A percentile compares a stretch with the other conserved stretches of the same genome.
phyloP scores from a whole-genome alignment of 2,113 vertebrate genomes.

The Festucalex cinctus region DNA sequence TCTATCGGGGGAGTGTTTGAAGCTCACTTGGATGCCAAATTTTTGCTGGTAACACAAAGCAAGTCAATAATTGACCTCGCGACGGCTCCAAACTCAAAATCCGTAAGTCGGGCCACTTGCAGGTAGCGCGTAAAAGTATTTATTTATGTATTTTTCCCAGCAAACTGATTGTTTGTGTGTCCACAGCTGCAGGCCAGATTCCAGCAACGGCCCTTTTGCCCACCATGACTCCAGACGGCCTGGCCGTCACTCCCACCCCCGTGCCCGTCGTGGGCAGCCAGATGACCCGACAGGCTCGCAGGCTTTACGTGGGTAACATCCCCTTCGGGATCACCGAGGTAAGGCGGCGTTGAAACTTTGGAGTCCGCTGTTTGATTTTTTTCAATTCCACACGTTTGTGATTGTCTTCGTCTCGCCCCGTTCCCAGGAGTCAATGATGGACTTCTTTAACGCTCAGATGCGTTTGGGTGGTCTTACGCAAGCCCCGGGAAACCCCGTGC shows the following conservation, averaged over 20 bases:
- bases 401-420: neutral
- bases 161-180: neutral
- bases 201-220: constrained; percentile 88
- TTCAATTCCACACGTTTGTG: neutral
- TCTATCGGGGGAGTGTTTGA: too few species aligned
- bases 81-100: too few species aligned
- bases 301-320: constrained; percentile 91
- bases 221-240: constrained; percentile 88
- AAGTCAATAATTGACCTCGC: too few species aligned
- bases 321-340: constrained; percentile 93
- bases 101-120: too few species aligned
- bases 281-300: constrained; percentile 88
- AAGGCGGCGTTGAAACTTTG: neutral
- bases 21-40: too few species aligned
- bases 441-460: constrained; percentile 95
- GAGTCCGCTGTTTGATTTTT: neutral
- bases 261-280: constrained; percentile 91
- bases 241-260: constrained; percentile 86
- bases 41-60: too few species aligned
- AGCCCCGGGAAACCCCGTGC: constrained; percentile 89
- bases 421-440: constrained; percentile 89
- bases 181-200: constrained; percentile 88
- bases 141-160: neutral
- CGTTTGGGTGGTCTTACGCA: constrained; percentile 86
- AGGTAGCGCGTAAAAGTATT: too few species aligned